Evolutionary conservation across 64 coral and sea anemone genomes (phyloP), one percentile per base, ranked within the genome.

Genomic region (Dendronephthya gigantea): DNA sequence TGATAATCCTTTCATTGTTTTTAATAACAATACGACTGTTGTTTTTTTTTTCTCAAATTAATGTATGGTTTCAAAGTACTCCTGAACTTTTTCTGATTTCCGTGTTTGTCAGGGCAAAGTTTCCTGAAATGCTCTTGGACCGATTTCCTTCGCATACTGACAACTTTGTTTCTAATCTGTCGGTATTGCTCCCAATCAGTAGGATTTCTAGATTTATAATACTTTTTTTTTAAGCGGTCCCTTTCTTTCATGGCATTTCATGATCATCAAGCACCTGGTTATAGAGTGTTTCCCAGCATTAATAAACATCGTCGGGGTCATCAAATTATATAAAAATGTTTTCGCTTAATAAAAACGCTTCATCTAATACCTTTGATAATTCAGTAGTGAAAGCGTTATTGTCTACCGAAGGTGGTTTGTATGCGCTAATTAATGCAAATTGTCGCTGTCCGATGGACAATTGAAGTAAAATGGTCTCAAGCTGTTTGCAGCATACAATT

Each of bases 1-100:
- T 85, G 35, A 86, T 85, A 36, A 90, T 85, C 70, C 86, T 90
- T 9, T 41, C 89, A 65, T 90, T 82, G n/a, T 90, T 84, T 88
- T 87, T 88, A 17, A 84, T 40, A 35, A 91, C 40, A 12, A 87
- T 84, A 23, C 30, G 76, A 2, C 31, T 39, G 23, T 48, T 83
- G 16, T 91, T 70, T 9, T 82, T n/a, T 84, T n/a, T 90, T 90
- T 15, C 89, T 39, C 65, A 84, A 90, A 82, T 90, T 90, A 4
- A 90, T 81, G 41, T 62, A 90, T 0, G 17, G 83, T 51, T 16
- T 48, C 2, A 90, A 81, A 1, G 83, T 47, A 9, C 16, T 37
- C 72, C 83, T 40, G 19, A 90, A 85, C 31, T 72, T 88, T 35
- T 49, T 84, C 37, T 85, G 88, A 22, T 90, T 66, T 85, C 58